Base-by-base conservation (phyloP, 1,140 invertebrate species). In the Oryzaephilus surinamensis region DNA sequence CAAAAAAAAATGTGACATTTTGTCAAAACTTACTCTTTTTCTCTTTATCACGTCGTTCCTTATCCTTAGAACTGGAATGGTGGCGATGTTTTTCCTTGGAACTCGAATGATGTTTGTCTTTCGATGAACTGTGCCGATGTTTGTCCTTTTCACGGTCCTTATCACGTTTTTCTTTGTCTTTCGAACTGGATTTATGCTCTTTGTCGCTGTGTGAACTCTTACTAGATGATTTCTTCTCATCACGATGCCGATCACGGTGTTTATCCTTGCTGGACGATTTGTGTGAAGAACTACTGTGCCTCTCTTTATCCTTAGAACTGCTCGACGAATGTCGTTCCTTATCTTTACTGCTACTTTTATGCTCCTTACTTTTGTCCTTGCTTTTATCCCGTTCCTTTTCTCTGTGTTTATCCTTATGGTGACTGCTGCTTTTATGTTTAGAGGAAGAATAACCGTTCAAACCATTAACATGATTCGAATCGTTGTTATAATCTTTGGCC, bases 361-460 rank as follows among this genome's bases (percentile, higher is more conserved):
- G 73, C 39, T 77, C 72, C 59, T 79, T 80, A 58, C 77, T 76
- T 47, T 76, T 74, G 48, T 77, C 77, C 12, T 69, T 72, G 38
- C 69, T 53, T 33, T 45, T 55, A 37, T 55, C 41, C 6, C 45
- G 37, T 12, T 46, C 51, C 32, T 52, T 70, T 47, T 71, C 42
- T 58, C 72, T 65, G 45, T 79, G 23, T n/a, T 24, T 8, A 11
- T 24, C 23, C 23, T 11, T 4, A 10, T 11, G 23, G 23, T 24
- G 8, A 4, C 23, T 8, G 23, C n/a, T n/a, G n/a, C n/a, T n/a
- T n/a, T n/a, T n/a, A n/a, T n/a, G n/a, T n/a, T n/a, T n/a, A n/a
- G n/a, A n/a, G n/a, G n/a, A n/a, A 24, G 68, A 73, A 51, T 72
- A 79, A 35, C 78, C 77, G 38, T 76, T 75, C 54, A 80, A 66